Base-by-base conservation (phyloP, 2,113 vertebrate species). In the Gambusia holbrooki region DNA sequence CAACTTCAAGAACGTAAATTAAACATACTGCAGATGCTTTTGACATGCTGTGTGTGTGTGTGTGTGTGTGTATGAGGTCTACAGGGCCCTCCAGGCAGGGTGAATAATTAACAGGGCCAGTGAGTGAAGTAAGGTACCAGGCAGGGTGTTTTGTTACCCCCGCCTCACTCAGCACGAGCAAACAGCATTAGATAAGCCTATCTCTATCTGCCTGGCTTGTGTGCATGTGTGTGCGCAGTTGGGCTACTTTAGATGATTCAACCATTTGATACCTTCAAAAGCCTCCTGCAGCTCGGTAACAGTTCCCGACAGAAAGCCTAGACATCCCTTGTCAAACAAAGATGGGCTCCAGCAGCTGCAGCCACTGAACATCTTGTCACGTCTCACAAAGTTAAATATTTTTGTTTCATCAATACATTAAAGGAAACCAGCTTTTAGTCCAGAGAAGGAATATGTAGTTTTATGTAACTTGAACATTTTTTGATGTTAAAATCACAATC, bases 71-170 rank as follows among this genome's bases (percentile, higher is more conserved):
- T 19, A 73, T 32, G 76, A 74, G 76, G 40, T 76, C 76, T 84
- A 68, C 28, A 69, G 87, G 82, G 79, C 85, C 82, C 84, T 87
- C 84, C 83, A 87, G 82, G 77, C 67, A 5, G 60, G 65, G 68
- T 92, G 89, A 93, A 93, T 93, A 92, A 91, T 92, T 92, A 91
- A 93, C 77, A 77, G 83, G 71, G 67, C 81, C 71, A 65, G 80
- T 81, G 79, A 87, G 86, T 11, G 74, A 91, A 77, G 87, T 82
- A 77, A 77, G 81, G 79, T 74, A 86, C 80, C 81, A 85, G 69
- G 80, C 68, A 28, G 82, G 87, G 92, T 93, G 86, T 93, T 90
- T 69, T 79, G 88, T 93, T 92, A 91, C 91, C 68, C 77, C 62
- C 54, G 73, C 82, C 80, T 91, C 90, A 87, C 82, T 89, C 84